Conservation (phyloP, 1,140 invertebrate genomes). For the Drosophila dunni region DNA sequence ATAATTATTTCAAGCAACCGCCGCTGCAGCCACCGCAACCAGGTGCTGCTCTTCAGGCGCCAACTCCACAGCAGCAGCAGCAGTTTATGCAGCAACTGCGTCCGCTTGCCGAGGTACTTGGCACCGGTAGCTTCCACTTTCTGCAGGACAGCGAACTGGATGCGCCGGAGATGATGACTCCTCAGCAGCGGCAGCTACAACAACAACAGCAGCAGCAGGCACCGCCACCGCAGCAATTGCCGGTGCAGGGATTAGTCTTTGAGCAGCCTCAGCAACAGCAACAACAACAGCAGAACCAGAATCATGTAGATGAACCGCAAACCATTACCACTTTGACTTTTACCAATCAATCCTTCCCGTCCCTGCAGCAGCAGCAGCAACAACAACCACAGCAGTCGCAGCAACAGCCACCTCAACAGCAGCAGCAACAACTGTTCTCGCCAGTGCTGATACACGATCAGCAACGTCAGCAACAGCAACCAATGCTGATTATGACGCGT, state of each 20-base stretch:
- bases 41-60: conserved; percentile 44
- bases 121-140: conserved; percentile 89
- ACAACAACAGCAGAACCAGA: conserved; percentile 55
- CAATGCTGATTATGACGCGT: conserved; percentile 66
- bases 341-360: conserved; percentile 90
- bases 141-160: conserved; percentile 92
- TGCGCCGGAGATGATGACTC: conserved; percentile 86
- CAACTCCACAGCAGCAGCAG: conserved; percentile 66
- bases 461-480: conserved; percentile 65
- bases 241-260: conserved; percentile 60
- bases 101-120: conserved; percentile 89
- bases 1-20: conserved; percentile 86
- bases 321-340: conserved; percentile 91
- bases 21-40: conserved; percentile 85
- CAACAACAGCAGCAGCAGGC: conserved; percentile 39
- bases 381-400: conserved; percentile 52
- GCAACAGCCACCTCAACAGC: conserved; percentile 31
- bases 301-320: conserved; percentile 69
- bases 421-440: conserved; percentile 70
- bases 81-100: conserved; percentile 86
- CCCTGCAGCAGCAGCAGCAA: conserved; percentile 76
- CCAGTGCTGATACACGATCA: conserved; percentile 65
- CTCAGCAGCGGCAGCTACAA: conserved; percentile 45
- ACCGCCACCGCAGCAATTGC: conserved; percentile 39
- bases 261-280: conserved; percentile 42